Evolutionary conservation across 2,113 vertebrate genomes (phyloP).

Genomic region (Blennius ocellaris): DNA sequence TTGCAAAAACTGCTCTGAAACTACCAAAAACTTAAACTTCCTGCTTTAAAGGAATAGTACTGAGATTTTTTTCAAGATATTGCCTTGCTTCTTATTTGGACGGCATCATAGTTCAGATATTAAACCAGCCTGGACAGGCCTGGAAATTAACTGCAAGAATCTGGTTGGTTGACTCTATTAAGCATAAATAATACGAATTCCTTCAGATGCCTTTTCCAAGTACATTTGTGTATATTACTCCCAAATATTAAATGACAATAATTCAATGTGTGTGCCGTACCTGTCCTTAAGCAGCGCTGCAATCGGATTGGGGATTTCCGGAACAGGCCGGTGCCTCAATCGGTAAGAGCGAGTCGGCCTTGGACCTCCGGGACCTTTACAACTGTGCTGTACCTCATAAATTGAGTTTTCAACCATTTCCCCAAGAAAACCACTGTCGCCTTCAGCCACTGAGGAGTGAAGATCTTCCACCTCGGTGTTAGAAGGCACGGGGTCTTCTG

Average conservation of each 20-base stretch:
- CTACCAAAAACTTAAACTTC: constrained; percentile 33
- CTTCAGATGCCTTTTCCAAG: too few species aligned
- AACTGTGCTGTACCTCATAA: constrained; percentile 74
- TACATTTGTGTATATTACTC: too few species aligned
- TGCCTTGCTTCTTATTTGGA: too few species aligned
- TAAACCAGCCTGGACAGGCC: neutral
- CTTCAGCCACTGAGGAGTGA: constrained; percentile 2
- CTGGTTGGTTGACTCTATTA: too few species aligned
- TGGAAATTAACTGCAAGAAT: neutral
- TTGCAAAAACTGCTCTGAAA: constrained; percentile 4
- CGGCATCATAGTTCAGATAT: too few species aligned
- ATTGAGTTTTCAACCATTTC: constrained; percentile 93
- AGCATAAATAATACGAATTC: too few species aligned
- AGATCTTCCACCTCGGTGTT: constrained; percentile 33
- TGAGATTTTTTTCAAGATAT: neutral
- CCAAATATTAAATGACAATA: neutral
- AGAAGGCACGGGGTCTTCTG: constrained; percentile 39
- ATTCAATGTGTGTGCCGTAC: constrained; percentile 52
- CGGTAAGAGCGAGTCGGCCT: constrained; percentile 83
- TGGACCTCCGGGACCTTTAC: constrained; percentile 50
- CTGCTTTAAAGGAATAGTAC: constrained; percentile 6
- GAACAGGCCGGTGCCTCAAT: constrained; percentile 91
- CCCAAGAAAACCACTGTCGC: constrained; percentile 79
- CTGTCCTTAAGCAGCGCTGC: constrained; percentile 45
- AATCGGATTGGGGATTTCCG: constrained; percentile 83